Evolutionary conservation across 2,113 vertebrate species (phyloP).

Genomic region (Leptodactylus fuscus): DNA sequence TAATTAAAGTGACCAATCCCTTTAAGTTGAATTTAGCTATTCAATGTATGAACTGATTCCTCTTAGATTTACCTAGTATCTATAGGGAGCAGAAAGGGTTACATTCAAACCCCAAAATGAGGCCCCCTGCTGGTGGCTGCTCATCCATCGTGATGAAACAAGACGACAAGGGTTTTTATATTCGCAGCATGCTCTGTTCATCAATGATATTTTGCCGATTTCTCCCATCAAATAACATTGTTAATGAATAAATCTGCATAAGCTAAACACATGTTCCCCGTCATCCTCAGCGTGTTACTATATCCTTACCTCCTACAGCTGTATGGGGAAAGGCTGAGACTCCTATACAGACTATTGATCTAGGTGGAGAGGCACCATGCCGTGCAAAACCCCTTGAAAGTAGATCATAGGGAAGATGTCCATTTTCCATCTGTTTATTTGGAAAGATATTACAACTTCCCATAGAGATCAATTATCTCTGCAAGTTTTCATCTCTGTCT

Average conservation of each 20-base stretch:
- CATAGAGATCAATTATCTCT: conserved; percentile 4
- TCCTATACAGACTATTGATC: not conserved
- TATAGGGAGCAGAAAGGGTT: no score
- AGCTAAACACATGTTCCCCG: not conserved
- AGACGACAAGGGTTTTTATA: no score
- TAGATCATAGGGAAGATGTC: not conserved
- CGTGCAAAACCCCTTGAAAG: not conserved
- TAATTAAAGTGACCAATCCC: no score
- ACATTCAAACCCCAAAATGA: no score
- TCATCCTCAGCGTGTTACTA: not conserved
- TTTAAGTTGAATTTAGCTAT: no score
- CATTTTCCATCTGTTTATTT: not conserved
- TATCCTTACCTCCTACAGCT: not conserved
- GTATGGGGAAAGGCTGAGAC: not conserved
- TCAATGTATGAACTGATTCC: no score
- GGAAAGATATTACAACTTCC: not conserved
- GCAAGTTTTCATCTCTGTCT: not conserved
- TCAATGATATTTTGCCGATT: not conserved
- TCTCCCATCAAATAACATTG: not conserved
- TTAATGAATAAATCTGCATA: not conserved
- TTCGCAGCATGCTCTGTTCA: no score
- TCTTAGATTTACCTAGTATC: no score
- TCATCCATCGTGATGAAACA: no score
- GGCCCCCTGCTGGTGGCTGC: no score
- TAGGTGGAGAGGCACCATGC: not conserved